These are phyloP conservation scores for Peromyscus attwateri DNA, from an alignment of 2,797 vertebrate species.

Conservation along the genomic window DNA sequence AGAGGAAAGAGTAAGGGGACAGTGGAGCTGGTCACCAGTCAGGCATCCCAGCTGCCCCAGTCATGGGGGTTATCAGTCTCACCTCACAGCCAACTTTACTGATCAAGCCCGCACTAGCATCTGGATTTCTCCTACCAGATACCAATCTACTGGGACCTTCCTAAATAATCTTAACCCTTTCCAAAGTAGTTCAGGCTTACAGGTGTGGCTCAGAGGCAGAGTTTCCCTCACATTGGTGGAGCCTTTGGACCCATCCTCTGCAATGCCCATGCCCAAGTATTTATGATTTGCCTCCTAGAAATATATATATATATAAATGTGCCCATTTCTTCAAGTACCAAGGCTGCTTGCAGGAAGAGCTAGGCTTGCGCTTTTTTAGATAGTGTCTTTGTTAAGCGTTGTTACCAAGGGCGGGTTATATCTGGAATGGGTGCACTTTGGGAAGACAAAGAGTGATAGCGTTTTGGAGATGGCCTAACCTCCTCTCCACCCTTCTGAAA, in stretches of 20 bases:
- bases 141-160: not conserved
- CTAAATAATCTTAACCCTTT: not conserved
- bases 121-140: not conserved
- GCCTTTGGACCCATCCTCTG: too few species aligned
- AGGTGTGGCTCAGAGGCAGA: not conserved
- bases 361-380: not conserved
- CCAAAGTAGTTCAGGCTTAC: not conserved
- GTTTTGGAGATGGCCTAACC: not conserved
- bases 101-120: not conserved
- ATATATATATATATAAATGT: not conserved
- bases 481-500: slow-evolving; percentile 19
- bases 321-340: not conserved
- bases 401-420: not conserved
- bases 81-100: not conserved
- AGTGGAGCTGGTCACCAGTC: not conserved
- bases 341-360: not conserved
- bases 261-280: not conserved
- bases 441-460: not conserved
- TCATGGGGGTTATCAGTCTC: not conserved
- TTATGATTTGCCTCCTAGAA: not conserved
- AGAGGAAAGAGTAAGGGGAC: not conserved
- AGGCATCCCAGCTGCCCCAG: not conserved
- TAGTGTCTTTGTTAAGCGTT: slow-evolving; percentile 30
- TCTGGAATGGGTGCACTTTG: slow-evolving; percentile 39
- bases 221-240: not conserved